A percentile compares a stretch with the other conserved stretches of the same genome.
These are phyloP conservation scores for Varanus komodoensis DNA, from an alignment of 2,113 vertebrate genomes.

Conservation along the genomic window DNA sequence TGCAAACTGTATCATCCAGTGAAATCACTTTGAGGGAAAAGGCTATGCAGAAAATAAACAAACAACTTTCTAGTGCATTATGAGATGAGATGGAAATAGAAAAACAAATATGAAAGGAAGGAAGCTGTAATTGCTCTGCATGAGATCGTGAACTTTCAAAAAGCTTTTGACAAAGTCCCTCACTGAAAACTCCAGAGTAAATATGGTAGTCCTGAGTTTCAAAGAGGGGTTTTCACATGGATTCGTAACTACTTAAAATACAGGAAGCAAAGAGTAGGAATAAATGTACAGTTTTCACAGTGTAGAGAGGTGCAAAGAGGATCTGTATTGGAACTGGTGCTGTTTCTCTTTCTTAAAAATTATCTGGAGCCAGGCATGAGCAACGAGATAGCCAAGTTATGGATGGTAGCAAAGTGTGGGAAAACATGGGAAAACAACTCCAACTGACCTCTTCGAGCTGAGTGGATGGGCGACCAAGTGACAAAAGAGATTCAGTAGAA, in stretches of 20 bases:
- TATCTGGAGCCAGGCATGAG: not conserved
- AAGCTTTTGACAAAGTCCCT: not conserved
- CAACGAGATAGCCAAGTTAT: not conserved
- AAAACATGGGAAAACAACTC: not conserved
- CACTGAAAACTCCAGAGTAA: not conserved
- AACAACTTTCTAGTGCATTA: not conserved
- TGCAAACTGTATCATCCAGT: constrained; percentile 52
- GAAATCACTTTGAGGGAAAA: constrained; percentile 23
- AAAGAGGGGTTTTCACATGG: not conserved
- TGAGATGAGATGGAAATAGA: not conserved
- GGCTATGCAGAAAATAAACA: constrained; percentile 42
- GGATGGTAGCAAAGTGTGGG: not conserved
- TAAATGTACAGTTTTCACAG: not conserved
- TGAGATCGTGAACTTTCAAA: not conserved
- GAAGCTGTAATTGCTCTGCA: rapidly evolving
- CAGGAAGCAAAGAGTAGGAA: not conserved
- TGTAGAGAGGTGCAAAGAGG: not conserved
- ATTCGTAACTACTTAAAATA: not conserved
- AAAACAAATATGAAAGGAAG: constrained; percentile 25
- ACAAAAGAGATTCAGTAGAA: not conserved
- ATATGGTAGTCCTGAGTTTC: not conserved
- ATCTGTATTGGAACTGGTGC: not conserved
- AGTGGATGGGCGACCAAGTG: not conserved
- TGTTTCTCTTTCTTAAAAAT: not conserved
- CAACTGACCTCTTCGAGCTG: not conserved